These are phyloP conservation scores for Pollimyrus isidori DNA, from an alignment of 2,113 vertebrate species.

Conservation along the genomic window DNA sequence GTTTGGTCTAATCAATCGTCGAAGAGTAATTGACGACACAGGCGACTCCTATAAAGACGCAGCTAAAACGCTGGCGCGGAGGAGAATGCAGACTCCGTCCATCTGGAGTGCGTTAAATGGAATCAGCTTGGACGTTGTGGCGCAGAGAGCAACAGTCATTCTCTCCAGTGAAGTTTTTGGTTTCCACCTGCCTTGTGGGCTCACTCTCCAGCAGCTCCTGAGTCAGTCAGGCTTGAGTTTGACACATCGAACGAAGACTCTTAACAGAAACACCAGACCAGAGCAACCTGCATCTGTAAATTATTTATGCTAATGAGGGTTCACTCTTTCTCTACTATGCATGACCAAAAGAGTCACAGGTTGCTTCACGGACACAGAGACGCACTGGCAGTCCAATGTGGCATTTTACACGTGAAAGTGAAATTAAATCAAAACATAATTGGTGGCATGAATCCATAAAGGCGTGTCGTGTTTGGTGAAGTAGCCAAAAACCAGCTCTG, in stretches of 20 bases:
- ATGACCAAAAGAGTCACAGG: not conserved
- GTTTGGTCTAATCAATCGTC: slow-evolving; percentile 16
- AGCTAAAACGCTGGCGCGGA: not conserved
- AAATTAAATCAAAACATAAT: not conserved
- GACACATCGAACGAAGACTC: not conserved
- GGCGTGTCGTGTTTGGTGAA: not conserved
- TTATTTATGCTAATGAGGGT: not conserved
- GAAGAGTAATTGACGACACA: slow-evolving; percentile 24
- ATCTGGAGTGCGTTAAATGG: too few species aligned
- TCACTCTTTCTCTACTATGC: not conserved
- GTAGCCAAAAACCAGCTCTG: not conserved
- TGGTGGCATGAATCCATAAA: not conserved
- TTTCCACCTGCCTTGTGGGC: not conserved
- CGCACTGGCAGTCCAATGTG: not conserved
- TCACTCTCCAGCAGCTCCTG: not conserved
- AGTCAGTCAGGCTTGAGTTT: not conserved
- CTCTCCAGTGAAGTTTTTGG: not conserved
- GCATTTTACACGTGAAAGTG: not conserved
- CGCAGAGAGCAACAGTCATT: not conserved
- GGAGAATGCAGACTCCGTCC: not conserved
- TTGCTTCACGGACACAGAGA: not conserved
- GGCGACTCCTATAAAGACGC: slow-evolving; percentile 1
- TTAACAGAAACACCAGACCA: not conserved
- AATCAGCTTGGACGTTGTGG: not conserved
- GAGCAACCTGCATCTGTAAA: not conserved